Percentiles rank a stretch among this genome's conserved stretches.
Conservation (phyloP, 2,797 vertebrate species). For the Helicolenus hilgendorfi region DNA sequence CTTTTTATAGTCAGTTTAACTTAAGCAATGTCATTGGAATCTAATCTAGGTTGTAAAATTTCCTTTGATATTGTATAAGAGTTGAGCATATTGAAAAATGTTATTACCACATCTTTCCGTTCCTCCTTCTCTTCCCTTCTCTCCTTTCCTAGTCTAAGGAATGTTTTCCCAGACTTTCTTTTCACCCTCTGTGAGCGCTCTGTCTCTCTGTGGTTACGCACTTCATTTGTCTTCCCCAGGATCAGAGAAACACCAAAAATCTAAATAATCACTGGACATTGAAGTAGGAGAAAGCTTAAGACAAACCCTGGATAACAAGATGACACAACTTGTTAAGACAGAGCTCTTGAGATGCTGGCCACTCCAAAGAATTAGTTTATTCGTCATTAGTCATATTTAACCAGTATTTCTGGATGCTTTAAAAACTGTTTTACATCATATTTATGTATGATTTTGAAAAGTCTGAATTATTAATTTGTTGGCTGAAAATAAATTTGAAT, state of each 20-base stretch:
- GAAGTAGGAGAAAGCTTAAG: conserved; percentile 63
- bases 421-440: neutral
- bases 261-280: conserved; percentile 85
- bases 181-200: conserved; percentile 79
- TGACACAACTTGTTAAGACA: conserved; percentile 61
- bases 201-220: conserved; percentile 87
- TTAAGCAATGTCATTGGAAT: neutral
- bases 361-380: conserved; percentile 10
- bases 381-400: neutral
- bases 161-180: conserved; percentile 86
- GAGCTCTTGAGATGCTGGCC: conserved; percentile 9
- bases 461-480: neutral
- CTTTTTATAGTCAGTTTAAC: neutral
- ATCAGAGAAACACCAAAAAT: conserved; percentile 86
- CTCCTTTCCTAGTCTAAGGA: conserved; percentile 74
- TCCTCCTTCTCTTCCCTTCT: conserved; percentile 30
- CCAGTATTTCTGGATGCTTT: neutral
- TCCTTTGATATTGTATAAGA: conserved; percentile 15
- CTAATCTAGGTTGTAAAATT: conserved; percentile 8
- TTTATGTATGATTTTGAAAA: neutral
- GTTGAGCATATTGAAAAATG: conserved; percentile 35
- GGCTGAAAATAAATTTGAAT: neutral
- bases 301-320: conserved; percentile 81
- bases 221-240: conserved; percentile 87
- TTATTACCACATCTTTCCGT: conserved; percentile 60